A percentile compares a stretch with the other conserved stretches of the same genome.
phyloP scores from a whole-genome alignment of 2,797 vertebrate species.

The Ficedula albicollis region DNA sequence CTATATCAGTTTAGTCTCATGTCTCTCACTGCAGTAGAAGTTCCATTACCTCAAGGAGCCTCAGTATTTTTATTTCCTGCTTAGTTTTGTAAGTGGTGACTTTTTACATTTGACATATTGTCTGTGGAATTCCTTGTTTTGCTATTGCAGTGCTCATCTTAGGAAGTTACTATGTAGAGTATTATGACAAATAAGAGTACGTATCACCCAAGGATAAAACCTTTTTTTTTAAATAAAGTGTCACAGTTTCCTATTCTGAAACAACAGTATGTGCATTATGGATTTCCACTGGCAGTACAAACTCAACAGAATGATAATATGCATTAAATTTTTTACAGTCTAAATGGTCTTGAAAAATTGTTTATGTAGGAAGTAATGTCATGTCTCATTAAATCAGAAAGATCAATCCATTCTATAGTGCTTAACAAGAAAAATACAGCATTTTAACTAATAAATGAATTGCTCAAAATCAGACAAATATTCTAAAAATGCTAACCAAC shows the following conservation, averaged over 20 bases:
- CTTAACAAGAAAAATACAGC: background rate
- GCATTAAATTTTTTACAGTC: background rate
- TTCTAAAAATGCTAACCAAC: background rate
- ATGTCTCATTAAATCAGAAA: background rate
- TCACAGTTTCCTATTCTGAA: background rate
- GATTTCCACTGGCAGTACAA: background rate
- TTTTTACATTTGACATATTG: background rate
- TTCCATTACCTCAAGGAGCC: background rate
- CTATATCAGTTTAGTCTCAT: background rate
- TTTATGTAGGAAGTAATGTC: background rate
- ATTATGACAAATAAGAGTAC: background rate
- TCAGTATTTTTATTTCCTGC: background rate
- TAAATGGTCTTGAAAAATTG: background rate
- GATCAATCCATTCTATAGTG: background rate
- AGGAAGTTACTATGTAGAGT: background rate
- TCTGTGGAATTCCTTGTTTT: background rate
- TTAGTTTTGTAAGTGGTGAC: background rate
- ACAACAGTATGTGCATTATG: background rate
- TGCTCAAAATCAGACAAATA: background rate
- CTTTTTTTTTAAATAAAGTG: background rate
- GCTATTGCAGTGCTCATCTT: background rate
- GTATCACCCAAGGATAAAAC: background rate
- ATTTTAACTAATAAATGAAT: background rate
- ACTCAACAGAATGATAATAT: background rate
- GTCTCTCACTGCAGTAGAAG: background rate